Conservation (phyloP, 2,797 vertebrate species). For the Chaetophractus vellerosus region DNA sequence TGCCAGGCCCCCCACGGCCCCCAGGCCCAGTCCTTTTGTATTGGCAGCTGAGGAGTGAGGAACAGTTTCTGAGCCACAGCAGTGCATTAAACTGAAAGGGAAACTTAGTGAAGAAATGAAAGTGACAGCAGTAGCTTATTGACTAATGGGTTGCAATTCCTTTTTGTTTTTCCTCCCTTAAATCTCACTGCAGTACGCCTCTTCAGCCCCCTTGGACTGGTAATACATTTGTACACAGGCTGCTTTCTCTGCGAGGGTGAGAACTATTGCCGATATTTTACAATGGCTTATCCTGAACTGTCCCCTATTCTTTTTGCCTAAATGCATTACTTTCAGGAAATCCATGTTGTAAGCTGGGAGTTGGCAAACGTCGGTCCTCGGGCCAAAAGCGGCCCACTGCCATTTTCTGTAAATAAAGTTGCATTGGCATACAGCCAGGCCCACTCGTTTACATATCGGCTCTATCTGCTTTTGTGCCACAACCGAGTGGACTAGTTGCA, state of each 20-base stretch:
- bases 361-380: background rate
- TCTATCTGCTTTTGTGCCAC: background rate
- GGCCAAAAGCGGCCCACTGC: conserved; percentile 33
- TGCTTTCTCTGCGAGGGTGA: background rate
- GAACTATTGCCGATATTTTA: accelerated
- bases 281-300: background rate
- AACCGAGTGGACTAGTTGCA: background rate
- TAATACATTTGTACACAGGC: accelerated
- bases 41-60: background rate
- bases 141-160: accelerated
- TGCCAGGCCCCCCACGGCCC: background rate
- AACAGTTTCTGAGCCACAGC: background rate
- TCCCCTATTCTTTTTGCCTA: conserved; percentile 3
- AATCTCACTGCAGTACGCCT: background rate
- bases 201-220: background rate
- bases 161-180: background rate
- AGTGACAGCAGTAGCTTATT: accelerated
- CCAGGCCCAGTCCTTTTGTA: background rate
- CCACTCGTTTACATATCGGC: background rate
- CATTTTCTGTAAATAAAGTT: conserved; percentile 80
- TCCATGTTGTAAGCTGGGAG: conserved; percentile 67
- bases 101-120: background rate
- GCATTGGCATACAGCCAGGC: conserved; percentile 71
- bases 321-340: conserved; percentile 71
- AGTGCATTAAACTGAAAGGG: background rate